Evolutionary conservation across 1,140 invertebrate genomes (phyloP).

Genomic region (Aphelinus atriplicis): DNA sequence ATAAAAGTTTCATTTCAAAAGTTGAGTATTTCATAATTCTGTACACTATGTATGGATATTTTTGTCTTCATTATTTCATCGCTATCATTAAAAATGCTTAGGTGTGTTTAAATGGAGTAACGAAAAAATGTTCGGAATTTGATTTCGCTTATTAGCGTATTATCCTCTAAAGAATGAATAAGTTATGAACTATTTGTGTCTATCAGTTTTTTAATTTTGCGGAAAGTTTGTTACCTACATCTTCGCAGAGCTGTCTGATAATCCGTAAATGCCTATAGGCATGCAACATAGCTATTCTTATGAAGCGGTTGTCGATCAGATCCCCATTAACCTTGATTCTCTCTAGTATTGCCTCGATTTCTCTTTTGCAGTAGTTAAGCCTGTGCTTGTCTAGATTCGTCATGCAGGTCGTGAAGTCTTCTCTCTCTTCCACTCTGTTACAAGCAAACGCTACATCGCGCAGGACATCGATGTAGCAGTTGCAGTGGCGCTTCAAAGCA

Average conservation of each 20-base stretch:
- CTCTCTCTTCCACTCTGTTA: constrained; percentile 48
- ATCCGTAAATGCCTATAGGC: constrained; percentile 55
- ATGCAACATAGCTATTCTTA: constrained; percentile 59
- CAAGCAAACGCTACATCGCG: background rate
- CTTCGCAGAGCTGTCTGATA: constrained; percentile 50
- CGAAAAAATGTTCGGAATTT: too few relatives aligned
- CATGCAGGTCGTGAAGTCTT: constrained; percentile 41
- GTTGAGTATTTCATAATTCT: too few relatives aligned
- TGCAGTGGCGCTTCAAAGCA: constrained; percentile 49
- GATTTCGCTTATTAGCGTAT: too few relatives aligned
- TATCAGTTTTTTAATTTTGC: too few relatives aligned
- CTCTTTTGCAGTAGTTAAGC: constrained; percentile 52
- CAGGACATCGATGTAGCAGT: constrained; percentile 53
- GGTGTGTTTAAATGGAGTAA: too few relatives aligned
- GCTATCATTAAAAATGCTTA: too few relatives aligned
- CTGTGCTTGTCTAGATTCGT: constrained; percentile 59
- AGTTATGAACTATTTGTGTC: too few relatives aligned
- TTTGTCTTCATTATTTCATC: too few relatives aligned
- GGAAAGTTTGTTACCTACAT: constrained; percentile 47
- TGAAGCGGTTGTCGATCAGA: constrained; percentile 55
- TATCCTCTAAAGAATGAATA: too few relatives aligned
- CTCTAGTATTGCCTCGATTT: constrained; percentile 54
- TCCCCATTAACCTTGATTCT: constrained; percentile 57
- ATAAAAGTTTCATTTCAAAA: too few relatives aligned
- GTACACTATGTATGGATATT: too few relatives aligned